Conservation (phyloP, 2,888 invertebrate species). For the Himalopsyche tibetana region DNA sequence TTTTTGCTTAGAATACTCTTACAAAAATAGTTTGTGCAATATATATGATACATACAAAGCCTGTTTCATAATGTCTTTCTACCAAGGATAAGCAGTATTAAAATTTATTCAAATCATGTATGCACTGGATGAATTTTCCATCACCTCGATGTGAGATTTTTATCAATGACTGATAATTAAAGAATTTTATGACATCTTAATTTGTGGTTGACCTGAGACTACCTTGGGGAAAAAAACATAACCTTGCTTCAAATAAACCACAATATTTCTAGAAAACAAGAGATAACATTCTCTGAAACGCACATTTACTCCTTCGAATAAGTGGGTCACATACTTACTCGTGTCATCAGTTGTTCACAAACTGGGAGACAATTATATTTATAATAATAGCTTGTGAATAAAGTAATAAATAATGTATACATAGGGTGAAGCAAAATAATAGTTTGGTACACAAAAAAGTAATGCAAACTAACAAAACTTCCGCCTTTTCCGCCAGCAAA, state of each 20-base stretch:
- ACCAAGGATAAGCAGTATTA: too few relatives aligned
- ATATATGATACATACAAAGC: too few relatives aligned
- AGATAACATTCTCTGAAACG: slow-evolving; percentile 26
- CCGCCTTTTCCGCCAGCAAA: too few relatives aligned
- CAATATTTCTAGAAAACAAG: slow-evolving; percentile 38
- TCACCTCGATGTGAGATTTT: not conserved
- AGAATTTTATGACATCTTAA: not conserved
- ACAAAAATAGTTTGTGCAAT: too few relatives aligned
- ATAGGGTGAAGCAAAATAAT: too few relatives aligned
- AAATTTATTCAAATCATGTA: too few relatives aligned
- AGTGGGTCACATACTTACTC: slow-evolving; percentile 30
- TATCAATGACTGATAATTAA: not conserved
- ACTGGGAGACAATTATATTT: not conserved
- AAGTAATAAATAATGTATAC: not conserved
- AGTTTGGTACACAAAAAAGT: too few relatives aligned
- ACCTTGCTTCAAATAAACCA: slow-evolving; percentile 20
- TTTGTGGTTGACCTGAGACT: slow-evolving; percentile 24
- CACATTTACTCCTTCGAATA: not conserved
- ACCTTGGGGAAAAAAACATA: slow-evolving; percentile 29
- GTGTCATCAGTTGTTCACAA: slow-evolving; percentile 23
- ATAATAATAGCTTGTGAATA: not conserved
- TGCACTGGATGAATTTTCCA: too few relatives aligned
- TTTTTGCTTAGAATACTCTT: too few relatives aligned
- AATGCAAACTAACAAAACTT: too few relatives aligned
- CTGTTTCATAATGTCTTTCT: too few relatives aligned